These are phyloP conservation scores for Netelia inedita DNA, from an alignment of 2,888 invertebrate genomes.

Conservation along the genomic window DNA sequence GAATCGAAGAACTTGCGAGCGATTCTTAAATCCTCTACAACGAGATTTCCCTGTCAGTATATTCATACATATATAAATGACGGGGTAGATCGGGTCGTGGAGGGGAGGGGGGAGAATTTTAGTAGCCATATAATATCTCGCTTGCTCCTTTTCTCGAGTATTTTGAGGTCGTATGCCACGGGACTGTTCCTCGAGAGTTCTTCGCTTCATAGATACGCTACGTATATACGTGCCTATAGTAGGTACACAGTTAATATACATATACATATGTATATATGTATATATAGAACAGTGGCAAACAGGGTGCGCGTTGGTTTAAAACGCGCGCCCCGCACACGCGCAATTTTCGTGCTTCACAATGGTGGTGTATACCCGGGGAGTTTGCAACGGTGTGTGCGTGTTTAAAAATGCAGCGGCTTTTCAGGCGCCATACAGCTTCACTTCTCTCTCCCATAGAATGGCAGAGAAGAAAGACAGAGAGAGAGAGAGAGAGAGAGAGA, in stretches of 20 bases:
- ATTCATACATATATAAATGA: not conserved
- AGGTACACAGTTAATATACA: slow-evolving; percentile 1
- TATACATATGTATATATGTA: slow-evolving; percentile 21
- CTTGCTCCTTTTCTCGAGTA: slow-evolving; percentile 63
- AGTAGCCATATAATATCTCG: slow-evolving; percentile 61
- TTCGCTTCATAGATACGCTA: slow-evolving; percentile 30
- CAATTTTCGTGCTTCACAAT: slow-evolving; percentile 65
- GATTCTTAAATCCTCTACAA: slow-evolving; percentile 15
- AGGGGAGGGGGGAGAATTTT: slow-evolving; percentile 29
- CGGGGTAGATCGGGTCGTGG: not conserved
- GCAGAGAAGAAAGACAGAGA: not conserved
- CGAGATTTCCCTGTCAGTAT: not conserved
- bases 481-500: slow-evolving; percentile 40
- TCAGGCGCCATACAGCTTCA: slow-evolving; percentile 56
- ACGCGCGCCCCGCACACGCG: slow-evolving; percentile 45
- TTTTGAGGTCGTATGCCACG: slow-evolving; percentile 60
- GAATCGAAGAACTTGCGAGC: slow-evolving; percentile 17
- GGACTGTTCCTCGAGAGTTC: slow-evolving; percentile 57
- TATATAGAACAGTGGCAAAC: slow-evolving; percentile 15
- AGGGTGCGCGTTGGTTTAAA: slow-evolving; percentile 50
- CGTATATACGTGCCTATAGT: not conserved
- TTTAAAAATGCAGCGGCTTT: slow-evolving; percentile 66
- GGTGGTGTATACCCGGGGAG: slow-evolving; percentile 11
- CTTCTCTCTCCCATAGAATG: slow-evolving; percentile 28
- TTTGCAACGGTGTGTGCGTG: slow-evolving; percentile 42